Evolutionary conservation across 2,797 vertebrate species (phyloP), one percentile per base, ranked within the genome.

Genomic region (Pitangus sulphuratus): DNA sequence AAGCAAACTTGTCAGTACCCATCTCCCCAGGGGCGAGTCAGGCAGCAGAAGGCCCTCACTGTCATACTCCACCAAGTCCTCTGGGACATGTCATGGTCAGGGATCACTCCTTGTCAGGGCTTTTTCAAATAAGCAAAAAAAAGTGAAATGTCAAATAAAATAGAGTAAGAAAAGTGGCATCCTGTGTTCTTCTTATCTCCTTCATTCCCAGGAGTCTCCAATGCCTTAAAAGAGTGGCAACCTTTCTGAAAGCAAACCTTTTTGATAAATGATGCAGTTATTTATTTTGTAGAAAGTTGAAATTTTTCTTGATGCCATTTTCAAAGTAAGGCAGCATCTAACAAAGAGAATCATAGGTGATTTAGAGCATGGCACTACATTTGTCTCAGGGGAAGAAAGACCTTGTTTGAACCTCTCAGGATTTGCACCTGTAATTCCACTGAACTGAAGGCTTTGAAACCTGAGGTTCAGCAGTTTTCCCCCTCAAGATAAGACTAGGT

Each of bases 401-500:
- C 68, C 92, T 92, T 65, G 76, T 85, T 83, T 96, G 92, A 94
- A 90, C 91, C 74, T 79, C 95, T 90, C 66, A 91, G 80, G 66
- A 87, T 90, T 24, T 95, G 70, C 93, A 93, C 66, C 83, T 85
- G 79, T 84, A 92, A 91, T 93, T 90, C 54, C 40, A 94, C 82
- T 56, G 79, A 97, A 91, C 66, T 50, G 72, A 87, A 79, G 70
- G 40, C 83, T 88, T 93, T 91, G 91, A 95, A 94, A 93, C 62
- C 66, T 70, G 95, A 97, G 96, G 88, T 92, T 70, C 76, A 84
- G 95, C 84, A 89, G 88, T 69, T 62, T 96, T 94, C 61, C 87
- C 82, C 95, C 93, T 94, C 85, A 94, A 97, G 95, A 97, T 97
- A 97, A 96, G 89, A 65, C 80, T 35, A 95, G 84, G 90, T 94